phyloP scores from a whole-genome alignment of 2,888 invertebrate genomes.

The Lepeophtheirus nordmannii region DNA sequence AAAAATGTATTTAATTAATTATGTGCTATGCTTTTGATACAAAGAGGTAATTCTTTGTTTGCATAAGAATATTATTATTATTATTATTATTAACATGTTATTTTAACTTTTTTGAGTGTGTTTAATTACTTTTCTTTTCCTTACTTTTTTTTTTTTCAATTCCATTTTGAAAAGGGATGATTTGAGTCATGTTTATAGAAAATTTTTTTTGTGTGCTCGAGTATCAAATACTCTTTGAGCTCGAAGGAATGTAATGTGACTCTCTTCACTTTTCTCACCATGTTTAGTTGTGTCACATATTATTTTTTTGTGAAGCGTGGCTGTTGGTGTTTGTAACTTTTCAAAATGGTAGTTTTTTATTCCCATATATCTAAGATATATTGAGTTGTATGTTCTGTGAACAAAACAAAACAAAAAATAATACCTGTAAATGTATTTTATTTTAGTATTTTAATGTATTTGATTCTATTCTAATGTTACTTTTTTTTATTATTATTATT shows the following conservation, averaged over 20 bases:
- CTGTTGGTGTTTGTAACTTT: too few relatives aligned
- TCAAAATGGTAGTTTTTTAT: constrained; percentile 45
- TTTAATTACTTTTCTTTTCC: background rate
- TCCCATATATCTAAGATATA: constrained; percentile 98
- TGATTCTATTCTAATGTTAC: too few relatives aligned
- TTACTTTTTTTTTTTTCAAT: background rate
- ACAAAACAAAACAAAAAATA: constrained; percentile 40
- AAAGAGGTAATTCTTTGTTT: constrained; percentile 1
- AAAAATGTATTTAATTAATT: background rate
- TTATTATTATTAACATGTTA: background rate
- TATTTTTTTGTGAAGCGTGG: background rate
- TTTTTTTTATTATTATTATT: too few relatives aligned
- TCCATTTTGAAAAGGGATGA: background rate
- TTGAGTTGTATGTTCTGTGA: constrained; percentile 89
- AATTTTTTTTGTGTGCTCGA: background rate
- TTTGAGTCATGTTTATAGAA: background rate
- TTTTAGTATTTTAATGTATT: too few relatives aligned
- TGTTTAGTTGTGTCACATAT: too few relatives aligned
- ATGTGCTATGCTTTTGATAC: too few relatives aligned
- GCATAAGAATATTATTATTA: background rate
- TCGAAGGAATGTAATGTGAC: too few relatives aligned
- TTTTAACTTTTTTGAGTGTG: constrained; percentile 4
- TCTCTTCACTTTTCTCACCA: too few relatives aligned
- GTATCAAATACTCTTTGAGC: background rate
- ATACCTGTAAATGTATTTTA: too few relatives aligned